Base-by-base conservation (phyloP, 1,140 invertebrate species). In the Lepidotrigona ventralis region DNA sequence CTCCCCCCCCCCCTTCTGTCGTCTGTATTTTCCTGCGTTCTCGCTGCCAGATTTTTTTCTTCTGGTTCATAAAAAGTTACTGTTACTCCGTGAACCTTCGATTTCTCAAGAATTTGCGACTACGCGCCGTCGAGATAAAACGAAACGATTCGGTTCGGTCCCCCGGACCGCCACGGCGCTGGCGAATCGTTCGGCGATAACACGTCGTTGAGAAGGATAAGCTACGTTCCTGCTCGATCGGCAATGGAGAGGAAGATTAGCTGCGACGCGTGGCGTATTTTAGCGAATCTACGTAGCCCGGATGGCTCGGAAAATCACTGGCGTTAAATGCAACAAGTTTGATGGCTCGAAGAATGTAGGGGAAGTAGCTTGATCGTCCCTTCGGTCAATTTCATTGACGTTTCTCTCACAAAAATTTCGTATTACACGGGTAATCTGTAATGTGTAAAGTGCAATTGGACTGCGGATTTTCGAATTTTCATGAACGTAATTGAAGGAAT, bases 31-130 rank as follows among this genome's bases (percentile, higher is more conserved):
- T 76, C 78, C 39, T 46, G 39, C n/a, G 23, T 76, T 76, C 82
- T 70, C 64, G 46, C 58, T 83, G 70, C 58, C 69, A 68, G 78
- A 63, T 76, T 75, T 76, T 75, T 76, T 3, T 33, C 33, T 26
- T 54, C 72, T 71, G 46, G 19, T 60, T 70, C 64, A 46, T 60
- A 82, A 70, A 77, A 82, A 23, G 64, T 60, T 70, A 70, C 64
- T 51, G 54, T 39, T 46, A 46, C 46, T 19, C 46, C 6, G 6
- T 0, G 39, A 14, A 69, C 23, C 68, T 51, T 39, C 64, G 74
- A 82, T 77, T 51, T 23, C 17, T 19, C 26, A 23, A 39, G 54
- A 58, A 68, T 70, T 82, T 46, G 53, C 51, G 46, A 39, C 14
- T 46, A 33, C 21, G 53, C 72, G 53, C 39, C 71, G 29, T 26